Conservation (phyloP, 2,888 invertebrate species). For the Enchytraeus crypticus region DNA sequence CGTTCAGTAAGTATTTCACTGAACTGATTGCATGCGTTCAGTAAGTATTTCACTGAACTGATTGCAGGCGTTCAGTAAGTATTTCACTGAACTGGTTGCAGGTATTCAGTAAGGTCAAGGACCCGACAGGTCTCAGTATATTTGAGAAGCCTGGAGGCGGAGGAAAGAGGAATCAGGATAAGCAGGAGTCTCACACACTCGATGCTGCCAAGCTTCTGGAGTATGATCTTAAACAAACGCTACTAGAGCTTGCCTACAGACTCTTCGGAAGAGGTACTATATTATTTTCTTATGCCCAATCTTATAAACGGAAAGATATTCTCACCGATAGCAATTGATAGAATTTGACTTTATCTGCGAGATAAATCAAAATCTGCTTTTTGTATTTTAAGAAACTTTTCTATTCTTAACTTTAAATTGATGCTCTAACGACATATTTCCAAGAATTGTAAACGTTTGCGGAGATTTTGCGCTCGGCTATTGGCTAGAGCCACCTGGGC, state of each 20-base stretch:
- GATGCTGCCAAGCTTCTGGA: conserved; percentile 81
- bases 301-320: no score
- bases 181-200: conserved; percentile 75
- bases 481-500: no score
- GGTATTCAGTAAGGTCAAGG: conserved; percentile 31
- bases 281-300: not conserved
- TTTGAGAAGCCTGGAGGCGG: conserved; percentile 23
- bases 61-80: no score
- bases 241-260: conserved; percentile 63
- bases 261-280: conserved; percentile 67
- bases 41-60: no score
- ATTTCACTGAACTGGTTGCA: no score
- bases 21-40: no score
- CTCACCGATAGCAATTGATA: no score
- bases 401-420: not conserved
- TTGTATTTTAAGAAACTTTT: not conserved
- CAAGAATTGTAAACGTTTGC: no score
- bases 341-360: no score
- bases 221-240: conserved; percentile 68
- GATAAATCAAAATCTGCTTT: no score
- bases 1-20: no score
- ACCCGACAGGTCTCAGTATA: conserved; percentile 28
- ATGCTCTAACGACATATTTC: not conserved
- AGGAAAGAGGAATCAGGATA: conserved; percentile 49
- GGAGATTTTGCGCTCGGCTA: no score